Conservation (phyloP, 1,140 invertebrate genomes). For the Colletes gigas region DNA sequence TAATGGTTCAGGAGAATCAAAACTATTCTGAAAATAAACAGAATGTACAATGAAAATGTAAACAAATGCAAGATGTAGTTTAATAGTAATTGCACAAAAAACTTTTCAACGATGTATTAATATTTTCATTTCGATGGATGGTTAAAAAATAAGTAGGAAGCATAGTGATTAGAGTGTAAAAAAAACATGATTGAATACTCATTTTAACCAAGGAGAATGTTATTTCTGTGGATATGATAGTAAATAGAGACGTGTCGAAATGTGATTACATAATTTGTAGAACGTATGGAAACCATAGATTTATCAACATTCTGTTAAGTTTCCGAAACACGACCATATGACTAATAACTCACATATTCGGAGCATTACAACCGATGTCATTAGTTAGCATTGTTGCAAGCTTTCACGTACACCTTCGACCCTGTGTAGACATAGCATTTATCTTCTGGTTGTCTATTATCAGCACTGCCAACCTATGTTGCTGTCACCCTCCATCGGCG, state of each 20-base stretch:
- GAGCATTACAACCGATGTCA: background rate
- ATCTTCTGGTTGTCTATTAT: conserved; percentile 10
- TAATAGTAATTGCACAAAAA: too few relatives aligned
- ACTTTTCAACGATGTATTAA: too few relatives aligned
- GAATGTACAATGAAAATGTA: too few relatives aligned
- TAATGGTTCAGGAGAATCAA: too few relatives aligned
- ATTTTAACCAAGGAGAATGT: background rate
- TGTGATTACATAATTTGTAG: background rate
- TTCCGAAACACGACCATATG: background rate
- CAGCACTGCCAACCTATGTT: background rate
- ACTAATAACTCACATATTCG: conserved; percentile 14
- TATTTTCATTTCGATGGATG: too few relatives aligned
- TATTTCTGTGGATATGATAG: background rate
- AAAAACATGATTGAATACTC: background rate
- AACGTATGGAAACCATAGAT: too few relatives aligned
- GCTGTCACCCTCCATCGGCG: background rate
- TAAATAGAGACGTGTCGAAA: background rate
- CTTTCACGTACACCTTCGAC: background rate
- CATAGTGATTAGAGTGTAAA: too few relatives aligned
- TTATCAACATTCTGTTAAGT: background rate
- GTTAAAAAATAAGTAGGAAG: too few relatives aligned
- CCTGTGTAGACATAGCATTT: conserved; percentile 8
- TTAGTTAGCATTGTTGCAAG: background rate
- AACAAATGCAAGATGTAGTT: too few relatives aligned
- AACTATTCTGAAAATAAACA: too few relatives aligned